A percentile compares a stretch with the other conserved stretches of the same genome.
Conservation (phyloP, 2,888 invertebrate species). For the Pristionchus entomophagus region DNA sequence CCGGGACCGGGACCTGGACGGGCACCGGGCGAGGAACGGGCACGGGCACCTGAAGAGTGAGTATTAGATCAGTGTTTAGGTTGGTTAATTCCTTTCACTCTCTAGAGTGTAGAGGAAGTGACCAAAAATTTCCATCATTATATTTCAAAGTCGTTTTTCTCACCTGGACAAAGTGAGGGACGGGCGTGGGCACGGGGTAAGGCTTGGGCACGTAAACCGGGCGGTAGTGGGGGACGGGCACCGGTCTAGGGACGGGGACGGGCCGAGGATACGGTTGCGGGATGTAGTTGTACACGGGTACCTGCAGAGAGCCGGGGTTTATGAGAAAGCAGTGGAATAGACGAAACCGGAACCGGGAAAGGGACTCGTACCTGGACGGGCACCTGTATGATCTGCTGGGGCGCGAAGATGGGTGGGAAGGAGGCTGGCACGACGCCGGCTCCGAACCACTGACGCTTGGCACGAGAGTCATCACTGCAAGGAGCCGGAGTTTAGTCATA, state of each 20-base stretch:
- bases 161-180: slow-evolving; percentile 16
- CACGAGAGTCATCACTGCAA: slow-evolving; percentile 11
- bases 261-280: slow-evolving; percentile 20
- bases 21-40: not conserved
- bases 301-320: not conserved
- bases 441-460: not conserved
- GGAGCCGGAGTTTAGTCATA: not conserved
- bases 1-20: slow-evolving; percentile 29
- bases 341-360: not conserved
- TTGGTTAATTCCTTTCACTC: too few species aligned
- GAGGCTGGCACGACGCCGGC: slow-evolving; percentile 18
- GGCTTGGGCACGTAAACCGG: slow-evolving; percentile 32
- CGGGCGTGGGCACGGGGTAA: slow-evolving; percentile 39
- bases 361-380: slow-evolving; percentile 19
- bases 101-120: too few species aligned
- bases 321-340: not conserved
- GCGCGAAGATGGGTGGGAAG: slow-evolving; percentile 8
- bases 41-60: slow-evolving; percentile 19
- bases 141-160: not conserved
- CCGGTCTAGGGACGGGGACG: slow-evolving; percentile 20
- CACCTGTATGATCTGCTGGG: slow-evolving; percentile 38
- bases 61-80: not conserved
- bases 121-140: not conserved
- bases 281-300: slow-evolving; percentile 32
- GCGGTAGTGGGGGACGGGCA: slow-evolving; percentile 10